phyloP scores from a whole-genome alignment of 2,888 invertebrate species.

The Balanococcus diminutus region DNA sequence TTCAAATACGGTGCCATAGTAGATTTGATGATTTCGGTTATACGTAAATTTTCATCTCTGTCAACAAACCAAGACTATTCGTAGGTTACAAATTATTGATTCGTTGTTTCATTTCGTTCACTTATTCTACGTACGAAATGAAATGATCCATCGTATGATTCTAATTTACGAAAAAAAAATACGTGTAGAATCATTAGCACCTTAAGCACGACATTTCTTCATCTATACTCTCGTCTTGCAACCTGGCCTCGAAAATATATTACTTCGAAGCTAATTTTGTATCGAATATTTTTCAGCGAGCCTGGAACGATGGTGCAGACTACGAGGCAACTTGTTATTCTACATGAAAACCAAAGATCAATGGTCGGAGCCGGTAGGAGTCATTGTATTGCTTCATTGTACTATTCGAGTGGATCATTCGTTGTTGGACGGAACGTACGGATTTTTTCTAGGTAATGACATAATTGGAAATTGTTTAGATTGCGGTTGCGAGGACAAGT shows the following conservation, averaged over 20 bases:
- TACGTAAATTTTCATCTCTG: background rate
- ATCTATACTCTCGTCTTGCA: background rate
- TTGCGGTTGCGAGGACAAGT: background rate
- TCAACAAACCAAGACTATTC: background rate
- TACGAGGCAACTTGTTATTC: constrained; percentile 90
- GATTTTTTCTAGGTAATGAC: constrained; percentile 78
- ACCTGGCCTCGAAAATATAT: background rate
- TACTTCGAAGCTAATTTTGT: background rate
- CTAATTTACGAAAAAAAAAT: background rate
- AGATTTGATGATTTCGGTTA: background rate
- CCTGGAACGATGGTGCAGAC: constrained; percentile 84
- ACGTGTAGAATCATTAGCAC: background rate
- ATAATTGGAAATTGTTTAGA: background rate
- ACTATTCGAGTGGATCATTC: constrained; percentile 71
- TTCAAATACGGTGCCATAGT: background rate
- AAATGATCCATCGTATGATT: background rate
- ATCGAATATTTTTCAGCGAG: constrained; percentile 67
- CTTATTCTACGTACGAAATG: background rate
- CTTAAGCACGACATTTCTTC: constrained; percentile 5
- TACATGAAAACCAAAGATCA: constrained; percentile 89
- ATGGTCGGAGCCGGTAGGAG: constrained; percentile 85
- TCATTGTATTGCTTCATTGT: constrained; percentile 87
- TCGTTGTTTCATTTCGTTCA: too few species aligned
- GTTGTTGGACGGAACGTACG: constrained; percentile 76
- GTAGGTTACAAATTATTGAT: background rate